Evolutionary conservation across 2,797 vertebrate genomes (phyloP), one percentile per base, ranked within the genome.

Genomic region (Aulostomus chinensis): DNA sequence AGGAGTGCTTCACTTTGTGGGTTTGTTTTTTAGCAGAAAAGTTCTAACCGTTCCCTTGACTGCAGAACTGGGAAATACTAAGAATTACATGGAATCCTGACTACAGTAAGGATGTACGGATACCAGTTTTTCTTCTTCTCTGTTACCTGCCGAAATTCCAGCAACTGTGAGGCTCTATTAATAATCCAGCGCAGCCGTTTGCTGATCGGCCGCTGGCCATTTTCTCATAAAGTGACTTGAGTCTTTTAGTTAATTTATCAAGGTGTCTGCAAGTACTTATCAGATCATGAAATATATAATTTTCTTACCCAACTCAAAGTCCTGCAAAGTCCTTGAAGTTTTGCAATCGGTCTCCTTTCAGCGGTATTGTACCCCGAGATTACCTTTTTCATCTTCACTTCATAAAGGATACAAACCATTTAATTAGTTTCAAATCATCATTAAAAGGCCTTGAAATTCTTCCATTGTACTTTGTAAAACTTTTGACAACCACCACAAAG

Each of bases 271-370:
- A 11, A 50, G n/a, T 29, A 11, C 20, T 13, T 42, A 43, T 40
- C 16, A 45, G 39, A 55, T 50, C 31, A 34, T 55, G 21, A 43
- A 65, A 39, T 40, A 32, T 46, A 10, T 10, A 34, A 20, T 60
- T 14, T 55, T 30, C 25, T 17, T 12, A 28, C 30, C 37, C 37
- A 37, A 22, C 43, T 21, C 43, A 30, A 55, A 56, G 51, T 73
- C 20, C 25, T 45, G 26, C 31, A 15, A 61, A 45, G 38, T 34
- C 58, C 67, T 69, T 72, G 52, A 62, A 57, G 12, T 3, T 28
- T 3, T 58, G 26, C 4, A 16, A 60, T 45, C 40, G 50, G 25
- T 10, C 9, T 54, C 26, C 39, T 61, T 57, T 53, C 26, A 30
- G 30, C 58, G 41, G 45, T 8, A 4, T 10, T 24, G 22, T 4